These are phyloP conservation scores for Ypsolopha sequella DNA, from an alignment of 2,888 invertebrate genomes.

Conservation along the genomic window DNA sequence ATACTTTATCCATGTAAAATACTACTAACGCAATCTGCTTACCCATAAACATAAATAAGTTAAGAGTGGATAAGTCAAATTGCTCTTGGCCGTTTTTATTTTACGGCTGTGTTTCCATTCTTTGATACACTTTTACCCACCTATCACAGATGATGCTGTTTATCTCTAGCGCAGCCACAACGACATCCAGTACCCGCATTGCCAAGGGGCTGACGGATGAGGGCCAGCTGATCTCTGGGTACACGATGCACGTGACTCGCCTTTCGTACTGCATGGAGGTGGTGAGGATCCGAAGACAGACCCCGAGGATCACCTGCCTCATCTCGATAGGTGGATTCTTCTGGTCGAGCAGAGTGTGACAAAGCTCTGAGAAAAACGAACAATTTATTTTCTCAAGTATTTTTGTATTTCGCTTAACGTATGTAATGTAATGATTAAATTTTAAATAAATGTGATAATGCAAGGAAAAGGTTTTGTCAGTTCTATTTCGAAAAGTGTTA, in stretches of 20 bases:
- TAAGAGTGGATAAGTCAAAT: too few species aligned
- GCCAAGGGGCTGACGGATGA: constrained; percentile 22
- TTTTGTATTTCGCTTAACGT: background rate
- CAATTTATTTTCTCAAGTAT: constrained; percentile 3
- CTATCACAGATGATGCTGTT: constrained; percentile 38
- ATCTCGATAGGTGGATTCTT: constrained; percentile 42
- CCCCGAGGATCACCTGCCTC: constrained; percentile 33
- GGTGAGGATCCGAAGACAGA: constrained; percentile 33
- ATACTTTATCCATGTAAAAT: too few species aligned
- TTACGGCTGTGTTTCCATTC: background rate
- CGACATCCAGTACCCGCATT: constrained; percentile 27
- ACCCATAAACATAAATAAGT: too few species aligned
- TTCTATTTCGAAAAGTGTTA: too few species aligned
- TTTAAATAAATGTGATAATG: too few species aligned
- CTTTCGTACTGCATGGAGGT: constrained; percentile 18
- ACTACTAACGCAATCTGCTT: too few species aligned
- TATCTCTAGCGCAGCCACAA: constrained; percentile 30
- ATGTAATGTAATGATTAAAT: too few species aligned
- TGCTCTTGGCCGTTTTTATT: too few species aligned
- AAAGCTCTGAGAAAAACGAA: constrained; percentile 28
- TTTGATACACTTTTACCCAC: constrained; percentile 16
- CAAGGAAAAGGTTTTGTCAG: too few species aligned
- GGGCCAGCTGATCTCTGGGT: constrained; percentile 43
- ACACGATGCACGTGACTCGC: constrained; percentile 31
- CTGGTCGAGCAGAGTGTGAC: constrained; percentile 32